Evolutionary conservation across 2,113 vertebrate genomes (phyloP).

Genomic region (Petrocephalus microphthalmus): DNA sequence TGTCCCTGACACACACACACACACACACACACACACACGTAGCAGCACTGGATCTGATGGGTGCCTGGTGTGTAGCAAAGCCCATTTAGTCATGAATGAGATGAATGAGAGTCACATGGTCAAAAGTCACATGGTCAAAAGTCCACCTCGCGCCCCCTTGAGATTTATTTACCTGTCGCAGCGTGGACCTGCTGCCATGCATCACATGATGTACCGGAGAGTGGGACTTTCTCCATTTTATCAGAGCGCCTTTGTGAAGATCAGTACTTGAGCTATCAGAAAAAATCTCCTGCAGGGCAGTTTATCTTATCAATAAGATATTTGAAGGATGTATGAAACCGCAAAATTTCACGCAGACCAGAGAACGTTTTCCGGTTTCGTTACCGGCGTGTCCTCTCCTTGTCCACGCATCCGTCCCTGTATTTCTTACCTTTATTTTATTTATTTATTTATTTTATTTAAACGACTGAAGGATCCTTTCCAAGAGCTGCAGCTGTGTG

Average conservation of each 20-base stretch:
- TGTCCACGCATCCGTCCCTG: background rate
- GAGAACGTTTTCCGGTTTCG: background rate
- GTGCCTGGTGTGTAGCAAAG: too few species aligned
- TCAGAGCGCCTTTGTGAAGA: background rate
- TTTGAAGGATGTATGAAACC: background rate
- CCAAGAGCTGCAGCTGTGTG: conserved; percentile 8
- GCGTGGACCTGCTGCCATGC: background rate
- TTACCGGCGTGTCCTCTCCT: background rate
- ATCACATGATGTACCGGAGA: background rate
- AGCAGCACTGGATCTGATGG: background rate
- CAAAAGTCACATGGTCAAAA: background rate
- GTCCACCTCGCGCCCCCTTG: background rate
- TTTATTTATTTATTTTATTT: background rate
- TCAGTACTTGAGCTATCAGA: background rate
- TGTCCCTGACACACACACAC: background rate
- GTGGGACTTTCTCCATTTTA: background rate
- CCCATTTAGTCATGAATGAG: background rate
- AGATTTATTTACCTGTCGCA: background rate
- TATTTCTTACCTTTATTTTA: background rate
- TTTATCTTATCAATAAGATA: background rate
- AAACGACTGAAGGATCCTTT: background rate
- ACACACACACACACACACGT: too few species aligned
- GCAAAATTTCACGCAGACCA: background rate
- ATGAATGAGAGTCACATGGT: background rate
- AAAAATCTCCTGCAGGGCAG: background rate